A percentile compares a stretch with the other conserved stretches of the same genome.
These are phyloP conservation scores for Muntiacus reevesi DNA, from an alignment of 2,113 vertebrate genomes.

Conservation along the genomic window DNA sequence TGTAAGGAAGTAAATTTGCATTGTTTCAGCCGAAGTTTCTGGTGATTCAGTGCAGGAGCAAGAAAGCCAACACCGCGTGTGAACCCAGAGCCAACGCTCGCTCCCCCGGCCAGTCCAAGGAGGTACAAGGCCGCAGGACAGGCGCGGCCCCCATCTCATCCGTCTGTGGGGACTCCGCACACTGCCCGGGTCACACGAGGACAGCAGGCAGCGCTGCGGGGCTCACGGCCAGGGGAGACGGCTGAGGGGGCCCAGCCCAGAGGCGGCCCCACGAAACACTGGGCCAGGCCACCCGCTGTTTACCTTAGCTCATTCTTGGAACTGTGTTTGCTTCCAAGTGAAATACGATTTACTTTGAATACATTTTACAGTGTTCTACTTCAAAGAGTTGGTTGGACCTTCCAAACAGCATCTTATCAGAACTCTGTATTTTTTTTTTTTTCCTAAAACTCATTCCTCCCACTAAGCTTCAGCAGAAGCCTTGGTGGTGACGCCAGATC, in stretches of 20 bases:
- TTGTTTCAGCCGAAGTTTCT: background rate
- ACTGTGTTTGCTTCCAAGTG: constrained; percentile 64
- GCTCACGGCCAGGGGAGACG: background rate
- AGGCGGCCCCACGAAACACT: background rate
- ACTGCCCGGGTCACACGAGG: background rate
- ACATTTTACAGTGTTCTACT: constrained; percentile 69
- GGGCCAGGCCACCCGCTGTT: background rate
- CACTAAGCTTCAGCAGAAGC: constrained; percentile 55
- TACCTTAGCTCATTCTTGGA: constrained; percentile 65
- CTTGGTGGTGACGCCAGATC: constrained; percentile 18
- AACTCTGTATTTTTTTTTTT: constrained; percentile 59
- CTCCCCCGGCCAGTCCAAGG: background rate
- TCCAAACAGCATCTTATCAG: constrained; percentile 68
- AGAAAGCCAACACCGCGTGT: background rate
- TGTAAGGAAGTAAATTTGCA: background rate
- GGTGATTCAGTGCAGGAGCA: background rate
- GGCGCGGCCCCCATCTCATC: background rate
- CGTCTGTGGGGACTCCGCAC: background rate
- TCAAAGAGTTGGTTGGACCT: constrained; percentile 70
- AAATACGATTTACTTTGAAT: constrained; percentile 68
- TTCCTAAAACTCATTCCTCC: constrained; percentile 55
- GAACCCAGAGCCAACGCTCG: background rate
- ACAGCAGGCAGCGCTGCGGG: background rate
- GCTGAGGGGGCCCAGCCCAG: background rate
- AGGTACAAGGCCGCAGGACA: background rate